These are phyloP conservation scores for Acrobasis repandana DNA, from an alignment of 2,888 invertebrate genomes.

Conservation along the genomic window DNA sequence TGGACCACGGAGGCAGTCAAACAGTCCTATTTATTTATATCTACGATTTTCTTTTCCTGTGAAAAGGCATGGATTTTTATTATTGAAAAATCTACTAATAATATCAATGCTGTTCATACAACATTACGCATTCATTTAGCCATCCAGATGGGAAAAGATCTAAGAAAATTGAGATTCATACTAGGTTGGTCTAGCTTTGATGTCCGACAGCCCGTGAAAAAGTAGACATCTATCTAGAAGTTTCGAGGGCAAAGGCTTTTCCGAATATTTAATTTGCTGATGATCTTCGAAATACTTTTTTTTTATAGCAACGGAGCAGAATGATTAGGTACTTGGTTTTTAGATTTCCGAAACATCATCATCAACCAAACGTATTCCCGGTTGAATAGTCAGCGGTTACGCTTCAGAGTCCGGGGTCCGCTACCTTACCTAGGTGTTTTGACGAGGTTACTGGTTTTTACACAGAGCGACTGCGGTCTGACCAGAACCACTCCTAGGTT, in stretches of 20 bases:
- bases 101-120: neutral
- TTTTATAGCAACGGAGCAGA: neutral
- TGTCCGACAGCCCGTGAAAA: neutral
- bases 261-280: neutral
- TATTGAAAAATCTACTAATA: neutral
- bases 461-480: too few relatives aligned
- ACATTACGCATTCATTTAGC: neutral
- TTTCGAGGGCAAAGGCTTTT: neutral
- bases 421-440: too few relatives aligned
- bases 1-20: too few relatives aligned
- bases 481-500: too few relatives aligned
- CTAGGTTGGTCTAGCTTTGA: neutral
- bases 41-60: too few relatives aligned
- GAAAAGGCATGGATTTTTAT: too few relatives aligned
- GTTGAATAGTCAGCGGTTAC: too few relatives aligned
- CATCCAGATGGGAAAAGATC: neutral
- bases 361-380: too few relatives aligned
- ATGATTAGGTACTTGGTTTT: neutral
- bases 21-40: too few relatives aligned
- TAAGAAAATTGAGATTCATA: neutral
- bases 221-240: neutral
- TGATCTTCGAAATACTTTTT: neutral
- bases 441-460: too few relatives aligned
- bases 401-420: too few relatives aligned
- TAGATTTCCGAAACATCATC: too few relatives aligned